Percentiles rank a stretch among this genome's conserved stretches.
Evolutionary conservation across 2,113 vertebrate genomes (phyloP).

Genomic region (Tetrax tetrax): DNA sequence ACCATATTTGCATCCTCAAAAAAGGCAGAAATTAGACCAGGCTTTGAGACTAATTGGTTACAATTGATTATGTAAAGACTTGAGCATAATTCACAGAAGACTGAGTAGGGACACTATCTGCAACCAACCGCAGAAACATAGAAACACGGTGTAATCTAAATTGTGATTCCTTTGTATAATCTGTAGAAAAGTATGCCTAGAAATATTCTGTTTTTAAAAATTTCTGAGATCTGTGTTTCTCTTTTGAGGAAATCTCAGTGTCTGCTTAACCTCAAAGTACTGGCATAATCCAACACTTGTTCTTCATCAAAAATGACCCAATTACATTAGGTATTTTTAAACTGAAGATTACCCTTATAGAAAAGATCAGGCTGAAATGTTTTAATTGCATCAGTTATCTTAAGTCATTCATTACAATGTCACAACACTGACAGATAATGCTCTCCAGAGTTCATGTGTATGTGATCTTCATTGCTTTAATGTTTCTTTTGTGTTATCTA

Average conservation of each 20-base stretch:
- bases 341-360: not conserved
- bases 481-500: not conserved
- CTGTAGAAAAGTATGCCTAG: not conserved
- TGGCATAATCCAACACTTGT: not conserved
- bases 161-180: not conserved
- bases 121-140: not conserved
- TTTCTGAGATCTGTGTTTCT: not conserved
- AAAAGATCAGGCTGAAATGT: not conserved
- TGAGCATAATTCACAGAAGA: not conserved
- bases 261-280: not conserved
- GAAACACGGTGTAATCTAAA: not conserved
- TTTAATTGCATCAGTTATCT: slow-evolving; percentile 33
- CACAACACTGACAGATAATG: not conserved
- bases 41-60: not conserved
- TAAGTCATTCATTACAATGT: slow-evolving; percentile 41
- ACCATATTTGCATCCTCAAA: not conserved
- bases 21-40: not conserved
- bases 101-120: not conserved
- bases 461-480: not conserved
- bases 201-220: not conserved
- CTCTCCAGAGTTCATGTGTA: not conserved
- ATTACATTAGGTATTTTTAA: slow-evolving; percentile 22
- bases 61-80: not conserved
- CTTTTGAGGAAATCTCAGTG: not conserved
- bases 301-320: not conserved